Evolutionary conservation across 2,888 invertebrate genomes (phyloP), one percentile per base, ranked within the genome.

Genomic region (Falcaria lacertinaria): DNA sequence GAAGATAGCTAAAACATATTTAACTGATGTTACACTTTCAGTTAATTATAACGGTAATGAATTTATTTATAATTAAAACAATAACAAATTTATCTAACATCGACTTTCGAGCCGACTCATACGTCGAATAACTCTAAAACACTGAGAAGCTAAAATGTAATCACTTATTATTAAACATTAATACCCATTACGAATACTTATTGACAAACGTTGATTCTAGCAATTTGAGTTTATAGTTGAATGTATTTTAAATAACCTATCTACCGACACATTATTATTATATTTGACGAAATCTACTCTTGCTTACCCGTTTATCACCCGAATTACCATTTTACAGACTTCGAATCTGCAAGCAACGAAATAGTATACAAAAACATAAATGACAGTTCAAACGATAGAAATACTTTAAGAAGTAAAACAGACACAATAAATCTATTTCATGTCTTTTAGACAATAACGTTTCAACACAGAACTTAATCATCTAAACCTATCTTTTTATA

Each of bases 71-170:
- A 28, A 28, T 28, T 52, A 41, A 42, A 40, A 45, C 44, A 45
- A 50, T 64, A 84, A 82, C 83, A 80, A 76, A 80, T 85, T 88
- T 87, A 80, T 89, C 84, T 81, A 67, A 64, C 85, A 83, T 61
- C 82, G 78, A 64, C 80, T 69, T 67, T 64, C 72, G 85, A 82
- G 76, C 80, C 73, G 88, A 83, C 89, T 70, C 89, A 89, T 85
- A 80, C 86, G 89, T 89, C 89, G 87, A 88, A 88, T 89, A 89
- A 89, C 84, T 82, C 88, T 89, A 89, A 88, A 78, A 86, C 89
- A 89, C 80, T 86, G 89, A 89, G 83, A 89, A 89, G 89, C 89
- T 89, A 89, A 83, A 72, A 62, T 64, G 57, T 70, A 75, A 28
- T 69, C 68, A 71, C 73, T 80, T 80, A 86, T 54, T 57, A 71